phyloP scores from a whole-genome alignment of 2,888 invertebrate genomes.

The Ornithoptera alexandrae region DNA sequence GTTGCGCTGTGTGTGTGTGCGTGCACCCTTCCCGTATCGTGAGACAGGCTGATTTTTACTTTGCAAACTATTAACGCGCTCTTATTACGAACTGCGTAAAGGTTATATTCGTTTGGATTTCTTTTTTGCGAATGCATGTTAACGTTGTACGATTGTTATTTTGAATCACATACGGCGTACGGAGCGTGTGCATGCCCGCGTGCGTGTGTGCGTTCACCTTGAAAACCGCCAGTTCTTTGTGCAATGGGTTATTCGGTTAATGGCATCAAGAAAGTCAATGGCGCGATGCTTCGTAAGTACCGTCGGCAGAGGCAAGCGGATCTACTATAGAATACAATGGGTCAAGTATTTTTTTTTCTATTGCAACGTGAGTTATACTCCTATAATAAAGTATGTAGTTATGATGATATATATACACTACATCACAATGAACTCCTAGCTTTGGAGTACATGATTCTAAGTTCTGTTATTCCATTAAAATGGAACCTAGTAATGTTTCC shows the following conservation, averaged over 20 bases:
- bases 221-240: slow-evolving; percentile 78
- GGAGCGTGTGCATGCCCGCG: slow-evolving; percentile 37
- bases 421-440: too few species aligned
- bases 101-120: slow-evolving; percentile 37
- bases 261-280: slow-evolving; percentile 79
- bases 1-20: slow-evolving; percentile 44
- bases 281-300: slow-evolving; percentile 66
- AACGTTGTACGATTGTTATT: slow-evolving; percentile 56
- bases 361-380: background rate
- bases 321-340: slow-evolving; percentile 14
- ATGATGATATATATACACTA: too few species aligned
- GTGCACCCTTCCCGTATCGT: slow-evolving; percentile 74
- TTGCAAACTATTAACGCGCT: slow-evolving; percentile 9
- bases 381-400: too few species aligned
- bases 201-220: slow-evolving; percentile 76
- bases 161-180: slow-evolving; percentile 60
- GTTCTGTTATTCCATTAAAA: too few species aligned
- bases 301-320: slow-evolving; percentile 49
- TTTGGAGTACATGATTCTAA: too few species aligned
- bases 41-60: slow-evolving; percentile 37
- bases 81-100: slow-evolving; percentile 35
- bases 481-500: too few species aligned
- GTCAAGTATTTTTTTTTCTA: slow-evolving; percentile 22
- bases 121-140: slow-evolving; percentile 28
- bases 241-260: slow-evolving; percentile 81